Base-by-base conservation (phyloP, 2,113 vertebrate species). In the Eira barbara region DNA sequence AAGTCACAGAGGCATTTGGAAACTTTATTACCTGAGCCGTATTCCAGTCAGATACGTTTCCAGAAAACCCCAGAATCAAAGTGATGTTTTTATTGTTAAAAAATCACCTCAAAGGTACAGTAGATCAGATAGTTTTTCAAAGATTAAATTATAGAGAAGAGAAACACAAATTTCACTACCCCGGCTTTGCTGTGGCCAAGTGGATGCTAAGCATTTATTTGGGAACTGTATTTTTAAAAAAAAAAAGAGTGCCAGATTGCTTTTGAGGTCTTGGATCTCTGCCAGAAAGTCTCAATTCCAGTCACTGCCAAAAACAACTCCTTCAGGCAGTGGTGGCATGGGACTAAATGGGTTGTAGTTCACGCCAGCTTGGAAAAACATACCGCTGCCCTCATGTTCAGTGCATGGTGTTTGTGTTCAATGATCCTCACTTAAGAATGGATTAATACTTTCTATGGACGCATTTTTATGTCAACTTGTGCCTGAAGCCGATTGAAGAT, bases 221-320 rank as follows among this genome's bases (percentile, higher is more conserved):
- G 89, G 83, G 69, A 96, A 96, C 90, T 96, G 90, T 98, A 89
- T 98, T 98, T 98, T 0, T n/a, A 69, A 69, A n/a, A n/a, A 67
- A 88, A 61, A 95, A 98, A 94, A 90, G 84, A 95, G 71, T 76
- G 6, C 91, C 80, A 98, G 96, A 96, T 93, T 96, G 97, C 81
- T 97, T 36, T 65, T 98, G 97, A 97, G 79, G 95, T 97, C 89
- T 93, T 98, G 89, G 11, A 0, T 82, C 91, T 74, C 97, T 88
- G 91, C 97, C 96, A 97, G 89, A 61, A 97, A 98, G 89, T 96
- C 92, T 97, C 97, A 96, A 69, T 98, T 98, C 98, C 74, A 85
- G 84, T 78, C 81, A 96, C 71, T 69, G 87, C 91, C 10, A 97
- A 93, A 98, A 98, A 98, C 92, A 96, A 81, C 93, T 96, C 96